phyloP scores from a whole-genome alignment of 2,113 vertebrate species.

The Chloebia gouldiae region DNA sequence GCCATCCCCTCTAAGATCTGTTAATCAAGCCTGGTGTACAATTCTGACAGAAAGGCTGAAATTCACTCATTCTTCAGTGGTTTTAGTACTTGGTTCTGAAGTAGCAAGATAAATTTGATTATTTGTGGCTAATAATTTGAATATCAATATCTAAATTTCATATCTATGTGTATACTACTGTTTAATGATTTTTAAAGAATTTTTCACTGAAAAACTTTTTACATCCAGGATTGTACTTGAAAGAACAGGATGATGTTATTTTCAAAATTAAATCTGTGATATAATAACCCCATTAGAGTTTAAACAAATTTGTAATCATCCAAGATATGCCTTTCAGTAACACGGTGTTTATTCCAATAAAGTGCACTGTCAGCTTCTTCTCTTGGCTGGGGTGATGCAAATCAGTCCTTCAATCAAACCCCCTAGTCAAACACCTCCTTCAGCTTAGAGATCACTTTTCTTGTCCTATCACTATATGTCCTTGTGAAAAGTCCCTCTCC shows the following conservation, averaged over 20 bases:
- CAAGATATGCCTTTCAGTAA: neutral
- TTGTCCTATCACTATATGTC: neutral
- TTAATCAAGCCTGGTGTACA: constrained; percentile 5
- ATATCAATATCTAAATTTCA: neutral
- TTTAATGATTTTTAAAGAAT: neutral
- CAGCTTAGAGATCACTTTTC: neutral
- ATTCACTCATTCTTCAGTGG: constrained; percentile 31
- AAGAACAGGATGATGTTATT: neutral
- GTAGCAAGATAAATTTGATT: neutral
- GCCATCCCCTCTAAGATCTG: constrained; percentile 3
- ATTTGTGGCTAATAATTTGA: neutral
- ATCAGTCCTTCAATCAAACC: neutral
- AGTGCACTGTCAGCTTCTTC: neutral
- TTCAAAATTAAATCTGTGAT: neutral
- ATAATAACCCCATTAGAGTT: neutral
- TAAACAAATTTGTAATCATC: neutral
- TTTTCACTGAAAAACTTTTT: neutral
- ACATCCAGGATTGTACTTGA: neutral
- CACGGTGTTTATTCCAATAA: neutral
- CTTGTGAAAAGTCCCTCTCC: neutral
- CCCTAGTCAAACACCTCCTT: neutral
- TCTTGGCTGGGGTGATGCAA: neutral
- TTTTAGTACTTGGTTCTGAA: neutral
- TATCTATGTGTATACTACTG: neutral
- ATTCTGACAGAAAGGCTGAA: constrained; percentile 41